A percentile compares a stretch with the other conserved stretches of the same genome.
Evolutionary conservation across 2,888 invertebrate species (phyloP).

Genomic region (Hartigia nigra): DNA sequence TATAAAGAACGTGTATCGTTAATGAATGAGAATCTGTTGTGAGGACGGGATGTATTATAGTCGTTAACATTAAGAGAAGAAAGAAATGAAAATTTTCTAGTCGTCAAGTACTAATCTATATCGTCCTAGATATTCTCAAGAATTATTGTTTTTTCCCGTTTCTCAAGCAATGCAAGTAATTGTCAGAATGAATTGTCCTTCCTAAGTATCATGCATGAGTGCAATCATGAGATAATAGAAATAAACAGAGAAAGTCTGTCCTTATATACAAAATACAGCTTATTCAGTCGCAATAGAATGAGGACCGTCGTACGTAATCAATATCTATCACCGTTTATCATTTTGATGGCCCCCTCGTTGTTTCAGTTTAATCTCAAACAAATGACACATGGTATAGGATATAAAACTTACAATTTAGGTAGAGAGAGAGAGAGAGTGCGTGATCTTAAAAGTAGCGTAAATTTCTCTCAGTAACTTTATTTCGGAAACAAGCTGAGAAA

Average conservation of each 20-base stretch:
- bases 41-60: conserved; percentile 14
- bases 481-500: not conserved
- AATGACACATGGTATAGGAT: not conserved
- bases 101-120: conserved; percentile 6
- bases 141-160: not conserved
- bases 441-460: not conserved
- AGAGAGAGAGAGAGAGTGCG: not conserved
- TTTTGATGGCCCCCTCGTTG: not conserved
- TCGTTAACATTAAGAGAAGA: conserved; percentile 5
- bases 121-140: not conserved
- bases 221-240: not conserved
- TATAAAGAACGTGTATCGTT: not conserved
- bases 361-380: not conserved
- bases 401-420: not conserved
- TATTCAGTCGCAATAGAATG: not conserved
- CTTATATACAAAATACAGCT: not conserved
- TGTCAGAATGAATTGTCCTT: not conserved
- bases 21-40: not conserved
- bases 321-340: not conserved
- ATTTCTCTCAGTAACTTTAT: not conserved
- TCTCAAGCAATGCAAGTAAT: not conserved
- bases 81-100: conserved; percentile 16
- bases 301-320: not conserved
- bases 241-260: not conserved
- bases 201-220: not conserved